These are phyloP conservation scores for Hemibagrus guttatus DNA, from an alignment of 2,797 vertebrate species.

Conservation along the genomic window DNA sequence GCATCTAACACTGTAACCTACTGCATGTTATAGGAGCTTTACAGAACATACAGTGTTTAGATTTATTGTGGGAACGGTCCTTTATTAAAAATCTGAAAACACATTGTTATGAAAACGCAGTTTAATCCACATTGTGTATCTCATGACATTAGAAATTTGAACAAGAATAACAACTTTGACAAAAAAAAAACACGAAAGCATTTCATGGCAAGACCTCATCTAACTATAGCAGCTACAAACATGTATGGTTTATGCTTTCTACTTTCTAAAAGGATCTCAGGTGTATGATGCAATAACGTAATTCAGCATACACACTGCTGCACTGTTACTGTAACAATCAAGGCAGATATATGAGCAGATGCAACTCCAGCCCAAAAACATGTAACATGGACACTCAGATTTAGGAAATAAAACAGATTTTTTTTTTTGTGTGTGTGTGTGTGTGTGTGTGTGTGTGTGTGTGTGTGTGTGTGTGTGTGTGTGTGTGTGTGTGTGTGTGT, in stretches of 20 bases:
- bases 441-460: too few species aligned
- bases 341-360: neutral
- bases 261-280: neutral
- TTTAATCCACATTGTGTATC: neutral
- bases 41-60: neutral
- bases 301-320: neutral
- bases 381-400: neutral
- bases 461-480: too few species aligned
- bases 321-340: neutral
- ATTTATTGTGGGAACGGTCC: neutral
- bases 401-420: slow-evolving; percentile 8
- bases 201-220: neutral
- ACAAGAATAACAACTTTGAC: neutral
- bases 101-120: neutral
- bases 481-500: too few species aligned
- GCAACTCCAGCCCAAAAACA: too few species aligned
- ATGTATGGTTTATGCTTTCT: neutral
- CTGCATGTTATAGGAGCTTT: neutral
- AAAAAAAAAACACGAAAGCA: neutral
- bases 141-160: neutral
- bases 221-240: neutral
- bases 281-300: neutral
- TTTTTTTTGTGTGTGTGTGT: neutral
- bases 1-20: neutral
- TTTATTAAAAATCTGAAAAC: neutral